A percentile compares a stretch with the other conserved stretches of the same genome.
These are phyloP conservation scores for Flexamia atlantica DNA, from an alignment of 2,888 invertebrate genomes.

Conservation along the genomic window DNA sequence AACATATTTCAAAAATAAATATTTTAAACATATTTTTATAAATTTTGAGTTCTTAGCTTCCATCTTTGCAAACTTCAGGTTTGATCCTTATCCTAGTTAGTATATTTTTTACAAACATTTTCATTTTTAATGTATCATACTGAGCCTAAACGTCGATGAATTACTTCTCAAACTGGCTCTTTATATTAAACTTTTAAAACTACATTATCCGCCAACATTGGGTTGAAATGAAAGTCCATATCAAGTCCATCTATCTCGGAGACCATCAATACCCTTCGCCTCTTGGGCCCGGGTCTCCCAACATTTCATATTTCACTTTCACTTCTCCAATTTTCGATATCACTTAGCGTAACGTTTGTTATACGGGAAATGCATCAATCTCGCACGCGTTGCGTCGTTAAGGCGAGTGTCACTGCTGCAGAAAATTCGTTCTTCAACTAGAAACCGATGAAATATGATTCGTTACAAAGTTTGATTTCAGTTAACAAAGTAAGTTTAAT, in stretches of 20 bases:
- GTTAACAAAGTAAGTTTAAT: no score
- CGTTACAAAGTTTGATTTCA: neutral
- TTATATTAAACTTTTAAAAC: neutral
- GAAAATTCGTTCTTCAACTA: neutral
- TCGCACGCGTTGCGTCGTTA: conserved; percentile 14
- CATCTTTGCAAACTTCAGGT: no score
- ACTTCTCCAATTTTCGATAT: conserved; percentile 39
- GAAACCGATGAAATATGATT: neutral
- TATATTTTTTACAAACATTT: neutral
- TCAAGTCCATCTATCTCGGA: conserved; percentile 12
- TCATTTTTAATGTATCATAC: no score
- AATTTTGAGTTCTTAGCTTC: no score
- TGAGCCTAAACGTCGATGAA: neutral
- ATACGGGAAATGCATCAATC: conserved; percentile 19
- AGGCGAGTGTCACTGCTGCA: neutral
- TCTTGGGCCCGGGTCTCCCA: neutral
- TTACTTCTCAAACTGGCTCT: neutral
- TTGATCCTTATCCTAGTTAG: no score
- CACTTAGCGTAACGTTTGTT: conserved; percentile 29
- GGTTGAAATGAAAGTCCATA: conserved; percentile 32
- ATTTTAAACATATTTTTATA: no score
- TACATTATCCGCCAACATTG: conserved; percentile 8
- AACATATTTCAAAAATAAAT: no score
- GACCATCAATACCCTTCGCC: conserved; percentile 12
- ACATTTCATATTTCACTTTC: conserved; percentile 37